These are phyloP conservation scores for Todiramphus saurophagus DNA, from an alignment of 2,113 vertebrate species.

Conservation along the genomic window DNA sequence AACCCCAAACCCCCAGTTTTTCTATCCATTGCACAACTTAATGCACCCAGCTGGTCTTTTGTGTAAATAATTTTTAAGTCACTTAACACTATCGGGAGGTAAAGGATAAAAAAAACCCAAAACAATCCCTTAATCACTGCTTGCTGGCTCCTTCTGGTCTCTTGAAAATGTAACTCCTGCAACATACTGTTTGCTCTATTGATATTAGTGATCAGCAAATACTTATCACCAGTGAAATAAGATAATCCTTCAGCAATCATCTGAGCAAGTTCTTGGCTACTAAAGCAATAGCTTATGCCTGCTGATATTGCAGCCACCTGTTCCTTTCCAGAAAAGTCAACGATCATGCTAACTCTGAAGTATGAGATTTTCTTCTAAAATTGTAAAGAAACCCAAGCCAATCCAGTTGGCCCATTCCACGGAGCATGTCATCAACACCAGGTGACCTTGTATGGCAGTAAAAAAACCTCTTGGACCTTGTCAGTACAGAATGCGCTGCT, in stretches of 20 bases:
- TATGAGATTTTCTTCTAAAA: slow-evolving; percentile 29
- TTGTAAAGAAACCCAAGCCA: background rate
- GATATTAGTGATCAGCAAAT: background rate
- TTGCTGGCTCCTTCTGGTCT: background rate
- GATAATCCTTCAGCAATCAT: slow-evolving; percentile 1
- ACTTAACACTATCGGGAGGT: background rate
- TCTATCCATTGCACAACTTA: background rate
- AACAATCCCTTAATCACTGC: background rate
- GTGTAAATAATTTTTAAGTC: background rate
- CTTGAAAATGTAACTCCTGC: background rate
- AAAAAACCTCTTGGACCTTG: slow-evolving; percentile 30
- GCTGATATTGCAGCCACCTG: background rate
- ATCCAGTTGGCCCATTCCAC: slow-evolving; percentile 23
- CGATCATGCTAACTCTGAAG: slow-evolving; percentile 8
- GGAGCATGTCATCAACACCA: background rate
- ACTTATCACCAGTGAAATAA: background rate
- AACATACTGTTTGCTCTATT: background rate
- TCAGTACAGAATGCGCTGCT: slow-evolving; percentile 61
- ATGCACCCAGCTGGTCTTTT: background rate
- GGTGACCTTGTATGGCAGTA: slow-evolving; percentile 30
- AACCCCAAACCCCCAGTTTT: background rate
- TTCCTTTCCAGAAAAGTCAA: background rate
- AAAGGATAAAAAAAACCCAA: background rate
- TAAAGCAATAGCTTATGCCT: background rate
- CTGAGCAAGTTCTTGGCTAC: slow-evolving; percentile 2